A percentile compares a stretch with the other conserved stretches of the same genome.
These are phyloP conservation scores for Allobates femoralis DNA, from an alignment of 2,797 vertebrate genomes.

Conservation along the genomic window DNA sequence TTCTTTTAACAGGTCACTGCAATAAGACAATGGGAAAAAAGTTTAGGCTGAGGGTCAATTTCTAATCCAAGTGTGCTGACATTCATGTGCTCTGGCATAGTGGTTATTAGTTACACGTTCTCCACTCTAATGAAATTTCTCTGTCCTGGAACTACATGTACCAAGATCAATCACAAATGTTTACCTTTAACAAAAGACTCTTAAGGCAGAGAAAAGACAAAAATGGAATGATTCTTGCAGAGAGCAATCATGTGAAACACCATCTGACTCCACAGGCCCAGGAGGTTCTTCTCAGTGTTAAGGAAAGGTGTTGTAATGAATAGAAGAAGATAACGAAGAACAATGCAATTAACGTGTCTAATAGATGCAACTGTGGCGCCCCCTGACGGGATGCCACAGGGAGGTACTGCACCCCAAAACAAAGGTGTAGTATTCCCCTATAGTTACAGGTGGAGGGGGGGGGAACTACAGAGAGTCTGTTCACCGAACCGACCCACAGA, in stretches of 20 bases:
- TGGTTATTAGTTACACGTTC: not conserved
- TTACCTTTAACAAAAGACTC: not conserved
- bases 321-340: no score
- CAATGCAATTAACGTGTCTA: no score
- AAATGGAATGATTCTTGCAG: not conserved
- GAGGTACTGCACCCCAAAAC: no score
- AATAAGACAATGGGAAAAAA: conserved; percentile 22
- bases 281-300: not conserved
- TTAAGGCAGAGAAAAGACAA: not conserved
- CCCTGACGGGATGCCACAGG: no score
- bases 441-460: no score
- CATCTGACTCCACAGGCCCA: not conserved
- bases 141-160: conserved; percentile 31
- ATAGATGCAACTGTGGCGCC: no score
- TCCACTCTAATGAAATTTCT: not conserved
- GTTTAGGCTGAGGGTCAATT: conserved; percentile 5
- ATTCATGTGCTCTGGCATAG: conserved; percentile 5
- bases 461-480: no score
- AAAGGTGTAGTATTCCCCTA: no score
- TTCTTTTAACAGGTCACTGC: conserved; percentile 47
- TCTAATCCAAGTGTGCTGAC: conserved; percentile 9
- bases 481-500: no score
- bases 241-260: not conserved
- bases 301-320: no score
- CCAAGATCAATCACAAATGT: not conserved